These are phyloP conservation scores for Puma concolor DNA, from an alignment of 2,113 vertebrate species.

Conservation along the genomic window DNA sequence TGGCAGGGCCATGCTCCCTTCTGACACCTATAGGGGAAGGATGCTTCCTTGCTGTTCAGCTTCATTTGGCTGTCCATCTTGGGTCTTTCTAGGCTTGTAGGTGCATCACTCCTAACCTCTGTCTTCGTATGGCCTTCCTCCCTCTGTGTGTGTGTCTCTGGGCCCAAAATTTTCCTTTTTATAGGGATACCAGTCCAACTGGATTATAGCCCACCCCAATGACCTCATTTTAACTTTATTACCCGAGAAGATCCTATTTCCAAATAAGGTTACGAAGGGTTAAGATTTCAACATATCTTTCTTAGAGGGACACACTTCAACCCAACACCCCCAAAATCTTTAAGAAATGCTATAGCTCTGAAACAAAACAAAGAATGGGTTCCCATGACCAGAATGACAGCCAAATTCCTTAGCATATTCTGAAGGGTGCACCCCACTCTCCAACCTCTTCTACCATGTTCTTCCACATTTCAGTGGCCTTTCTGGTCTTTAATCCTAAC, in stretches of 20 bases:
- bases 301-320: background rate
- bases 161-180: background rate
- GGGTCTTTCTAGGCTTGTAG: background rate
- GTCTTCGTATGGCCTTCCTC: background rate
- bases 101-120: background rate
- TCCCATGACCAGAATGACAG: background rate
- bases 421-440: background rate
- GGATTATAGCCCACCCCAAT: background rate
- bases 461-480: background rate
- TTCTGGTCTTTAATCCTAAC: background rate
- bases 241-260: background rate
- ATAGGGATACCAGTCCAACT: background rate
- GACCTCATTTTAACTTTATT: background rate
- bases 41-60: background rate
- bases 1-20: too few species aligned
- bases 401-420: background rate
- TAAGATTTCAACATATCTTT: background rate
- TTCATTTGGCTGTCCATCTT: background rate
- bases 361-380: background rate
- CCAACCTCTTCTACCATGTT: fast-evolving
- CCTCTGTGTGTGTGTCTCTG: background rate
- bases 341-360: background rate
- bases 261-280: background rate
- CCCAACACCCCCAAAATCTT: background rate
- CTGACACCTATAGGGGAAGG: background rate